Percentiles rank a stretch among this genome's conserved stretches.
phyloP scores from a whole-genome alignment of 2,888 invertebrate species.

The Congeria kusceri region DNA sequence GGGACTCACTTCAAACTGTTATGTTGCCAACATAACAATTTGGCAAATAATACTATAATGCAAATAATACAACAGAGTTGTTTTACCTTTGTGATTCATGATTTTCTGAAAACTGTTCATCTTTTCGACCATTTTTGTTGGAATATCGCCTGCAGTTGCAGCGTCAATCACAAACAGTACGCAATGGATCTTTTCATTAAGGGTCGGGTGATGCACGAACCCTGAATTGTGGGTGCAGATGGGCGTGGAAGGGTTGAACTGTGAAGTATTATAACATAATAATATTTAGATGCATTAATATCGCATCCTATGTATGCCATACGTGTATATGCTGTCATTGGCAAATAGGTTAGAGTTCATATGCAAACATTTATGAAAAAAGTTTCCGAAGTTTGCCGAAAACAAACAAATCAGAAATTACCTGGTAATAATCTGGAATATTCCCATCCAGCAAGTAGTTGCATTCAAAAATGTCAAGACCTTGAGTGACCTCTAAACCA shows the following conservation, averaged over 20 bases:
- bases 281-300: too few relatives aligned
- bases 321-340: too few relatives aligned
- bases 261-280: neutral
- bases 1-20: too few relatives aligned
- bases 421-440: slow-evolving; percentile 55
- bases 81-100: slow-evolving; percentile 65
- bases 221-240: slow-evolving; percentile 52
- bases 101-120: slow-evolving; percentile 62
- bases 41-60: too few relatives aligned
- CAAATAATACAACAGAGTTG: too few relatives aligned
- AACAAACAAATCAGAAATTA: slow-evolving; percentile 23
- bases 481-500: slow-evolving; percentile 65
- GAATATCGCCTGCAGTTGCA: slow-evolving; percentile 53
- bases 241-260: slow-evolving; percentile 57
- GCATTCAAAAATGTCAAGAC: slow-evolving; percentile 51
- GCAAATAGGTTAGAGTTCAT: too few relatives aligned
- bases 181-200: slow-evolving; percentile 70
- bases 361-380: too few relatives aligned
- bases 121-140: slow-evolving; percentile 62
- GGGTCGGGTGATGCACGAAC: slow-evolving; percentile 55
- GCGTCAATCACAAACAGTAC: slow-evolving; percentile 70
- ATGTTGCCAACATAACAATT: too few relatives aligned
- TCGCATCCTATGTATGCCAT: too few relatives aligned
- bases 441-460: slow-evolving; percentile 59
- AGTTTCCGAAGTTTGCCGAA: too few relatives aligned